Base-by-base conservation (phyloP, 1,140 invertebrate species). In the Phenacoccus solenopsis region DNA sequence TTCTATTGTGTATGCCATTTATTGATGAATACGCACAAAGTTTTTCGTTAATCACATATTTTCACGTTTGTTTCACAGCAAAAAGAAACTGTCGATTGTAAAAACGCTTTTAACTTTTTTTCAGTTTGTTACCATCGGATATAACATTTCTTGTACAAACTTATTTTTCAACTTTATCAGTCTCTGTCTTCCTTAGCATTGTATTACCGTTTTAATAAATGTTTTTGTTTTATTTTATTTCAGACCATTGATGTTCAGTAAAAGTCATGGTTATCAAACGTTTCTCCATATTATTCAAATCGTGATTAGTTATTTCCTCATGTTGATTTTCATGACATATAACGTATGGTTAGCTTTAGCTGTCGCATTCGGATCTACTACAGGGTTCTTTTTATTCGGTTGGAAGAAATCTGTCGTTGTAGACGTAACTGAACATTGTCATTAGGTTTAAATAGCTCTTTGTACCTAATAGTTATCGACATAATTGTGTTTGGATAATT, bases 301-400 rank as follows among this genome's bases (percentile, higher is more conserved):
- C 68, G 86, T 90, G 1, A 79, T 96, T 28, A 93, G 91, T 21
- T 98, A 98, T 79, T 86, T 94, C 75, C 85, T 98, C 21, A 98
- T 98, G 96, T 81, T 98, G 79, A 90, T 98, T 70, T 97, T 98
- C 80, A 98, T 98, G 96, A 98, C 94, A 0, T 98, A 96, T 84
- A 98, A 98, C 78, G 87, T 91, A 21, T 98, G 91, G 90, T 83
- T 98, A 21, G 96, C 94, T 76, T 73, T 94, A 24, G 90, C 91
- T 3, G 88, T 97, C n/a, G 87, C 95, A 0, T 76, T 96, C 5
- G 96, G 96, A 1, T 88, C 93, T 16, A 91, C 87, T 0, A 80
- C 90, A 12, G 94, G 95, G 1, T 97, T 96, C 79, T 96, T 98
- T 78, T 81, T 94, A 28, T 97, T 98, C 78, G 93, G 93, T 27